Evolutionary conservation across 2,888 invertebrate species (phyloP).

Genomic region (Callyntrura guangdongensis): DNA sequence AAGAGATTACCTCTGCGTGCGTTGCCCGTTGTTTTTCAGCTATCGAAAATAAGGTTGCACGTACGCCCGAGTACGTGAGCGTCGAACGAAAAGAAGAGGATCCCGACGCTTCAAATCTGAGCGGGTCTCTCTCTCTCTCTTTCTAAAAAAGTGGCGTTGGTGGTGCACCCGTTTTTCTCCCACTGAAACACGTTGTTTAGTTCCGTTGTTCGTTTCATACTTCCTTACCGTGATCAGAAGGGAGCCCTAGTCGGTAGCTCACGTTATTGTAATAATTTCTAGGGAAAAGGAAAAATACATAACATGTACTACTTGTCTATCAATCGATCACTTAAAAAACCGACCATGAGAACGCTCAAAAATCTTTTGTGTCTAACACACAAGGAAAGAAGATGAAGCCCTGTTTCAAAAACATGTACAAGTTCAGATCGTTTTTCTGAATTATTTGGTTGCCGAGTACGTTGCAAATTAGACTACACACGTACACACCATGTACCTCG

Average conservation of each 20-base stretch:
- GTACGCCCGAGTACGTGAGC: neutral
- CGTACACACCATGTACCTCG: neutral
- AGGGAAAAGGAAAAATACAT: neutral
- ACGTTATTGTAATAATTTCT: conserved; percentile 26
- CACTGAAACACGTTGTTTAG: conserved; percentile 62
- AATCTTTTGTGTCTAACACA: neutral
- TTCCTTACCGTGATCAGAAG: conserved; percentile 61
- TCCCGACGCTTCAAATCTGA: too few relatives aligned
- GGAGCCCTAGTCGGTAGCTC: conserved; percentile 26
- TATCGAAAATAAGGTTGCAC: neutral
- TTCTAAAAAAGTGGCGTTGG: neutral
- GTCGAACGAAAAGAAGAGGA: conserved; percentile 36
- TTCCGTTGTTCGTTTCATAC: conserved; percentile 70
- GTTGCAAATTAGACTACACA: neutral
- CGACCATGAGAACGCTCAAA: conserved; percentile 17
- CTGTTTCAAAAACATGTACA: conserved; percentile 4
- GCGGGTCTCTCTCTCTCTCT: conserved; percentile 2
- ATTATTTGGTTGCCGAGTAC: neutral
- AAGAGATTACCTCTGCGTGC: neutral
- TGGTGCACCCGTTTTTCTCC: neutral
- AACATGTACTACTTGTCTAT: neutral
- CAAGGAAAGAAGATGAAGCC: neutral
- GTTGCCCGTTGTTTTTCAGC: neutral
- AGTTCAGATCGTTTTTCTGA: neutral
- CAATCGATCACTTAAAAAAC: neutral